Base-by-base conservation (phyloP, 2,797 vertebrate species). In the Notolabrus celidotus region DNA sequence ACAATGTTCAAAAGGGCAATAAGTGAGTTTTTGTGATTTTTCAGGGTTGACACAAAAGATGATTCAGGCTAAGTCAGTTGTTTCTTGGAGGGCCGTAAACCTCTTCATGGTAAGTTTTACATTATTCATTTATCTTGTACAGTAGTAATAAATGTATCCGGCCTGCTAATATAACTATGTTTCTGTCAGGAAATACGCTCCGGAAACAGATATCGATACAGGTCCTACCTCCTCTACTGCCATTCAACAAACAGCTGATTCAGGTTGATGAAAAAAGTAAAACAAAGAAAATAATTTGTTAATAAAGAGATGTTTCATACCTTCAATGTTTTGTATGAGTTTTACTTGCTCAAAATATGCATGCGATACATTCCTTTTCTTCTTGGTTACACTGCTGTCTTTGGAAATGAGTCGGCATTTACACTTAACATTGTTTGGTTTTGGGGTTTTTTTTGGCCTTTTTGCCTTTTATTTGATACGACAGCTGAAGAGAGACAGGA, bases 101-200 rank as follows among this genome's bases (percentile, higher is more conserved):
- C 27, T n/a, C 4, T 33, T 19, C 10, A 52, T 16, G 38, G 49
- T 46, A 38, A 29, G 23, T 49, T 27, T 6, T 19, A 15, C 17
- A 19, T 25, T 25, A 9, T 25, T 45, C 23, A 15, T 10, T 42
- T 20, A 15, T 10, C 1, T 36, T 52, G 5, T 2, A 34, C 7
- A 34, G 2, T 9, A 9, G 34, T 2, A 34, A 34, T 55, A 22
- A 47, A 47, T 55, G 2, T 20, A 19, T 47, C 36, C 38, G 56
- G 22, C 19, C 2, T 39, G 2, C 9, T 15, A 10, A 50, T 8
- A 15, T 2, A 0, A 16, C 9, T 36, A 0, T 66, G 7, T 46
- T 15, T 36, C 33, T 66, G 16, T 36, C 53, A 53, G 22, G 22
- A 38, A 55, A 43, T n/a, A 25, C 31, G 25, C n/a, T 45, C 22